These are phyloP conservation scores for Thalassarche chlororhynchos DNA, from an alignment of 2,113 vertebrate genomes.

Conservation along the genomic window DNA sequence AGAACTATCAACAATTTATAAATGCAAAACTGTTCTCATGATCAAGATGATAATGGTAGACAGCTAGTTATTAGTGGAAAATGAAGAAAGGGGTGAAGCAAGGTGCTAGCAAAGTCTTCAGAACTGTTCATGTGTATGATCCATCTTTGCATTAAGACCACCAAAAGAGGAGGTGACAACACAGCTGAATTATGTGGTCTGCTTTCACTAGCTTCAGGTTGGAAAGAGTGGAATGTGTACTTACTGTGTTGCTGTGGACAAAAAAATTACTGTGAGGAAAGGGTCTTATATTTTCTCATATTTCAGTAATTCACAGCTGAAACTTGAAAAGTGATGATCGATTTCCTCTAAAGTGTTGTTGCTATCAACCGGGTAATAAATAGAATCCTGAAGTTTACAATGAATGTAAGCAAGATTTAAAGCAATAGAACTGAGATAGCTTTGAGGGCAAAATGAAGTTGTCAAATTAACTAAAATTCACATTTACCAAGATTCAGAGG, in stretches of 20 bases:
- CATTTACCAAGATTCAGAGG: not conserved
- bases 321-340: not conserved
- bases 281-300: not conserved
- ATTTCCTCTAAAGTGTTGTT: not conserved
- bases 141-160: not conserved
- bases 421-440: not conserved
- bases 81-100: not conserved
- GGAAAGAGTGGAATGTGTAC: not conserved
- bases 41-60: not conserved
- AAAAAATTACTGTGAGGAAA: not conserved
- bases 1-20: not conserved
- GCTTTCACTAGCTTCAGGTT: not conserved
- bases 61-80: not conserved
- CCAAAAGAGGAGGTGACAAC: not conserved
- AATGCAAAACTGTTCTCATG: not conserved
- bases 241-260: not conserved
- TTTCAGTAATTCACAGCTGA: slow-evolving; percentile 22
- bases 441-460: not conserved
- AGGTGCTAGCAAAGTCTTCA: not conserved
- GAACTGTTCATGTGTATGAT: not conserved
- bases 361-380: not conserved
- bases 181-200: not conserved
- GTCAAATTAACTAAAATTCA: not conserved
- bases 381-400: not conserved
- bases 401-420: not conserved